Conservation (phyloP, 2,113 vertebrate species). For the Chlorodrepanis virens region DNA sequence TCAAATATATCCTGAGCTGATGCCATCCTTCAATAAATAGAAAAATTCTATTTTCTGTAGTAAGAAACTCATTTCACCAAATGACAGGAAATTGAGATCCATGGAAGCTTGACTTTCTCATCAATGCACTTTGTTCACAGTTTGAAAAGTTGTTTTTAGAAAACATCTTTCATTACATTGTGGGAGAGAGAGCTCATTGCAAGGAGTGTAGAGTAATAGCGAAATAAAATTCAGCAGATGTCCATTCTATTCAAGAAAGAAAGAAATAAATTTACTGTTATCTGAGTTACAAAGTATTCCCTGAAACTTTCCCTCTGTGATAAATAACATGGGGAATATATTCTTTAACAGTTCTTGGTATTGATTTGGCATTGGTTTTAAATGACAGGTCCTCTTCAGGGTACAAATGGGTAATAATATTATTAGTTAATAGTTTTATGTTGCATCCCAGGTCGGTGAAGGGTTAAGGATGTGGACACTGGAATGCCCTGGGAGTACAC, state of each 20-base stretch:
- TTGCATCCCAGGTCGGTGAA: not conserved
- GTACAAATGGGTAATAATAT: not conserved
- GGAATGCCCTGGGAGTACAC: not conserved
- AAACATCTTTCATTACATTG: not conserved
- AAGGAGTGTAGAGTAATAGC: not conserved
- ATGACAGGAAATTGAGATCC: not conserved
- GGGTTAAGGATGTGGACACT: not conserved
- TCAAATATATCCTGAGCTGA: accelerated
- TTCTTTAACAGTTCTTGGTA: not conserved
- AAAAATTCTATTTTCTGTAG: not conserved
- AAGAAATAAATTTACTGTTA: not conserved
- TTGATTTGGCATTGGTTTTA: not conserved
- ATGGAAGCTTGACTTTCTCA: not conserved
- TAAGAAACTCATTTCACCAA: not conserved
- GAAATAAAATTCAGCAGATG: not conserved
- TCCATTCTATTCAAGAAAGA: not conserved
- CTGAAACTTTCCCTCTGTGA: not conserved
- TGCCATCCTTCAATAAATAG: not conserved
- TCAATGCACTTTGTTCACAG: not conserved
- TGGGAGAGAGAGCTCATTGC: not conserved
- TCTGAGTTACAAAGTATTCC: not conserved
- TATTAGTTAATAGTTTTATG: not conserved
- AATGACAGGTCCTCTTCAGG: not conserved
- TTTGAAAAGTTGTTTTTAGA: not conserved
- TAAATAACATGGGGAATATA: not conserved